phyloP scores from a whole-genome alignment of 2,888 invertebrate genomes.

The Hermaeophaga mercurialis region DNA sequence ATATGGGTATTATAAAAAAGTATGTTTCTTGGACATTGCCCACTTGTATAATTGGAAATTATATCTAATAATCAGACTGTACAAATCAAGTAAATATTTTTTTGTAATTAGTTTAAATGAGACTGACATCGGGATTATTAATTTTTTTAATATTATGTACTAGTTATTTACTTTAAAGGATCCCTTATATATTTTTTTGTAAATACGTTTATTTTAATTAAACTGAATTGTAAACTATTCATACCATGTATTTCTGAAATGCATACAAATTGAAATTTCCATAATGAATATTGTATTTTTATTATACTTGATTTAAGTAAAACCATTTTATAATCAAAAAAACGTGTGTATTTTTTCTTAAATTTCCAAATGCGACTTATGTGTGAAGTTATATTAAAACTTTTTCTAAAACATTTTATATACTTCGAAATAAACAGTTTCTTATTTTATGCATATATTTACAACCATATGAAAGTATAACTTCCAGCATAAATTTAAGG shows the following conservation, averaged over 20 bases:
- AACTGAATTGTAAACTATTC: constrained; percentile 30
- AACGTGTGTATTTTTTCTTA: too few species aligned
- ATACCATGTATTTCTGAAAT: constrained; percentile 43
- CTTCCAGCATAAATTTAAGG: too few species aligned
- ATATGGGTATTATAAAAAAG: too few species aligned
- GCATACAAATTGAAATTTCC: constrained; percentile 43
- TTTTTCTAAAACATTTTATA: too few species aligned
- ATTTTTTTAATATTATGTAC: constrained; percentile 33
- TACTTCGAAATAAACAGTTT: too few species aligned
- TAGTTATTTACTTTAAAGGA: constrained; percentile 25
- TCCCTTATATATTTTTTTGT: constrained; percentile 34
- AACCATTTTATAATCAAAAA: too few species aligned
- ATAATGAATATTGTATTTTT: constrained; percentile 47
- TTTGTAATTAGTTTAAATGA: constrained; percentile 26
- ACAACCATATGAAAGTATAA: too few species aligned
- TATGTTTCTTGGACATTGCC: background rate
- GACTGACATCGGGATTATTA: constrained; percentile 36
- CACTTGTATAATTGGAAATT: too few species aligned
- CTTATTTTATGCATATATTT: too few species aligned
- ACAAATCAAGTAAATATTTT: constrained; percentile 14
- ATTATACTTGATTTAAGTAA: constrained; percentile 44
- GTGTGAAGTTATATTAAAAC: too few species aligned
- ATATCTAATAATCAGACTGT: background rate
- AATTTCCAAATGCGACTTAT: too few species aligned
- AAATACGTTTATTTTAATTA: constrained; percentile 28